These are phyloP conservation scores for Pseudomugil gertrudae DNA, from an alignment of 2,797 vertebrate genomes.

Conservation along the genomic window DNA sequence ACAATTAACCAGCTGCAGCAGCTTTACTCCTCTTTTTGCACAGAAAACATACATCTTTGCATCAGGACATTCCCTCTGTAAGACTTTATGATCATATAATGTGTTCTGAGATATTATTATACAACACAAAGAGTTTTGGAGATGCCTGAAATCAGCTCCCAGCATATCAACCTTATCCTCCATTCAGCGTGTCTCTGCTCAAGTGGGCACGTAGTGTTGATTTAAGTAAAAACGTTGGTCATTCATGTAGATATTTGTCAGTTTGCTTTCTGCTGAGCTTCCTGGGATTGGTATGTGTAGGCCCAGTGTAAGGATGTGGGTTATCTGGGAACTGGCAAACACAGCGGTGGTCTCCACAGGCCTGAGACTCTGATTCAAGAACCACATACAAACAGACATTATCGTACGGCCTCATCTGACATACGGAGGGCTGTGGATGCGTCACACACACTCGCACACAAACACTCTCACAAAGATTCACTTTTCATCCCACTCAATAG, in stretches of 20 bases:
- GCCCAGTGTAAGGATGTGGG: slow-evolving; percentile 68
- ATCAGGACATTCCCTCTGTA: neutral
- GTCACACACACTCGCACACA: slow-evolving; percentile 35
- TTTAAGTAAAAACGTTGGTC: slow-evolving; percentile 51
- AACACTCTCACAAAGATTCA: slow-evolving; percentile 63
- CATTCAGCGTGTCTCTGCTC: slow-evolving; percentile 36
- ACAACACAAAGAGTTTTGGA: no score
- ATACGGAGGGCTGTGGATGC: slow-evolving; percentile 41
- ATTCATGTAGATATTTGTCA: slow-evolving; percentile 52
- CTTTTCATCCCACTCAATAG: slow-evolving; percentile 75
- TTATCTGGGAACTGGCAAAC: slow-evolving; percentile 72
- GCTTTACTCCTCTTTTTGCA: neutral
- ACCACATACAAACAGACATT: slow-evolving; percentile 65
- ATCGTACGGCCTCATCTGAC: slow-evolving; percentile 72
- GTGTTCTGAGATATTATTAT: neutral
- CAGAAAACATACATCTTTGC: neutral
- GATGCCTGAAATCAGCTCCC: slow-evolving; percentile 15
- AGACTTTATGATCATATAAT: neutral
- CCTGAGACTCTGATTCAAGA: slow-evolving; percentile 62
- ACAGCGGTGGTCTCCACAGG: slow-evolving; percentile 59
- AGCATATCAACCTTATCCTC: slow-evolving; percentile 22
- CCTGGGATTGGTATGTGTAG: slow-evolving; percentile 56
- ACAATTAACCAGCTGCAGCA: neutral
- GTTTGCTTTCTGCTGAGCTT: slow-evolving; percentile 56
- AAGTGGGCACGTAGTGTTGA: slow-evolving; percentile 38